Evolutionary conservation across 2,888 invertebrate genomes (phyloP), one percentile per base, ranked within the genome.

Genomic region (Melieria omissa): DNA sequence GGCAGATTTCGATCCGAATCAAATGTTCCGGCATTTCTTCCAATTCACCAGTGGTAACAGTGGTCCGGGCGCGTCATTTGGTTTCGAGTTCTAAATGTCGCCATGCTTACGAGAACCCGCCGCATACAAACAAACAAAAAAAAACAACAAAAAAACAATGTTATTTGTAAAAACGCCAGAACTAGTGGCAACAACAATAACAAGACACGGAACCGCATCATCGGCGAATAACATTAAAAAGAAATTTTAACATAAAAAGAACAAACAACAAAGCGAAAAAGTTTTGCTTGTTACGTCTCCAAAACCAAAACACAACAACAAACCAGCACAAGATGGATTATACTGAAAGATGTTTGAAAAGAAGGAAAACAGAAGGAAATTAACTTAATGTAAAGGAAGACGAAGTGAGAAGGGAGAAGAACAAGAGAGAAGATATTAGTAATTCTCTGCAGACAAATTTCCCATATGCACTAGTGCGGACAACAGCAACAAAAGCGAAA

Each of bases 11-110:
- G 95, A 95, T 88, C 94, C 95, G 7, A 92, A 92, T 84, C 92
- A 93, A 84, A 93, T 95, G 85, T 96, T 95, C 91, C 93, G 94
- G 82, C 90, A 93, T 4, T 95, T 95, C 90, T 96, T 89, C 91
- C 91, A 81, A 80, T 90, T 90, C 77, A 90, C 90, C 84, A 88
- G 88, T 75, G 90, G 90, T 83, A 88, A 88, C 83, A 88, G 88
- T 75, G 90, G 90, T 83, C 88, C 88, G 54, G 86, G 88, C 7
- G 61, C 80, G 49, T 76, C 83, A 60, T 86, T 85, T 69, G 80
- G 77, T 73, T 86, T 85, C 79, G 84, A 86, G 42, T 86, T 83
- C 74, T 85, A 83, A 82, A 73, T 70, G 60, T 47, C 49, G 52
- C n/a, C 55, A 29, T 29, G 29, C 29, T 29, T 29, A 73, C 46